Conservation (phyloP, 2,888 invertebrate species). For the Cheilosia vernalis region DNA sequence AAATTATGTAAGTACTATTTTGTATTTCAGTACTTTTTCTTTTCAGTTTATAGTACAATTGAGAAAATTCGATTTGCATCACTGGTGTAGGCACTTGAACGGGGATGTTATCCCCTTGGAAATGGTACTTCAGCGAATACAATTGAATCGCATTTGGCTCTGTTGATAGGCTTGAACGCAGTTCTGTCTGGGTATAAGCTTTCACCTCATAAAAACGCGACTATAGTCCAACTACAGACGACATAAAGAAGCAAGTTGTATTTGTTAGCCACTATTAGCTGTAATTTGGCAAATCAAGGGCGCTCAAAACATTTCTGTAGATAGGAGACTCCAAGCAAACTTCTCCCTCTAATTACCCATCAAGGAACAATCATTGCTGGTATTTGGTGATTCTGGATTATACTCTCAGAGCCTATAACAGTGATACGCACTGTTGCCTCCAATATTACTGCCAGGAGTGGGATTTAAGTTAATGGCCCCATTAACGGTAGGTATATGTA, state of each 20-base stretch:
- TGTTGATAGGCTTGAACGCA: not conserved
- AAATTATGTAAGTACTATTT: too few relatives aligned
- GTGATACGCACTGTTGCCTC: not conserved
- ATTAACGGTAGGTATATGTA: not conserved
- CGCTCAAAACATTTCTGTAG: not conserved
- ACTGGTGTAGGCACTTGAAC: not conserved
- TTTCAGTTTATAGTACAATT: too few relatives aligned
- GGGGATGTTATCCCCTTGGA: not conserved
- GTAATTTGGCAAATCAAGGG: conserved; percentile 9
- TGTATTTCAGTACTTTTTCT: too few relatives aligned
- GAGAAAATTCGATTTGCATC: too few relatives aligned
- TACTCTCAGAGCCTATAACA: conserved; percentile 16
- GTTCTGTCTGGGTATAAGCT: not conserved
- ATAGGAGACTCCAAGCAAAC: conserved; percentile 1
- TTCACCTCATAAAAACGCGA: not conserved
- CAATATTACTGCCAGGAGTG: not conserved
- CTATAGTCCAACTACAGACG: not conserved
- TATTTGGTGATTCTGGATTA: conserved; percentile 45
- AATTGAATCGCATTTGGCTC: not conserved
- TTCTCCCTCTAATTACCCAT: conserved; percentile 46
- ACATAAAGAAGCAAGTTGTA: not conserved
- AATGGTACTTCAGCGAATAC: not conserved
- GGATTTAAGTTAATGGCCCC: conserved; percentile 22
- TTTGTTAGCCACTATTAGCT: not conserved
- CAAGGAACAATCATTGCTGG: conserved; percentile 45